Percentiles rank a stretch among this genome's conserved stretches.
phyloP scores from a whole-genome alignment of 1,140 invertebrate genomes.

The Antheraea mylitta region DNA sequence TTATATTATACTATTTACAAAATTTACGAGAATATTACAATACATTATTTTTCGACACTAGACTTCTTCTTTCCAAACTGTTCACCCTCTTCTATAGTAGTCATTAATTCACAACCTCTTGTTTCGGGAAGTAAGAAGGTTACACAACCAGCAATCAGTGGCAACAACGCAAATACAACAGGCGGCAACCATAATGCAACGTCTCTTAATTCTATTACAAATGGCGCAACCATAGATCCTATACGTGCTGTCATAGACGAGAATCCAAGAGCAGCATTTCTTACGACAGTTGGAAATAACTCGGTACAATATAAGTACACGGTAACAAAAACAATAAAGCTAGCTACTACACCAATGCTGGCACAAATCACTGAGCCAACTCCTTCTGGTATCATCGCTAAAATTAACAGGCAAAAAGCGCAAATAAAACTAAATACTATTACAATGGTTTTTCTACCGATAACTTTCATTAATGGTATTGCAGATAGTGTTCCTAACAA shows the following conservation, averaged over 20 bases:
- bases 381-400: slow-evolving; percentile 75
- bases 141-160: slow-evolving; percentile 82
- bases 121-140: slow-evolving; percentile 88
- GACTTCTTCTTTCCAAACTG: slow-evolving; percentile 81
- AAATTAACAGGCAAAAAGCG: slow-evolving; percentile 79
- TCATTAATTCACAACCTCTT: slow-evolving; percentile 84
- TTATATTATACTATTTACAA: too few species aligned
- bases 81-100: slow-evolving; percentile 89
- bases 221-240: slow-evolving; percentile 84
- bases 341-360: slow-evolving; percentile 83
- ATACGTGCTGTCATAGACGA: slow-evolving; percentile 84
- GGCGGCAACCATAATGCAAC: slow-evolving; percentile 81
- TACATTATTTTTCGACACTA: neutral
- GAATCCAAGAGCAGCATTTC: slow-evolving; percentile 83
- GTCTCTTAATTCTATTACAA: slow-evolving; percentile 77
- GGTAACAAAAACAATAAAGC: slow-evolving; percentile 83
- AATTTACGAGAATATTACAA: neutral
- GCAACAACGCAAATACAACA: slow-evolving; percentile 82
- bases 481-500: slow-evolving; percentile 82
- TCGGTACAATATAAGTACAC: slow-evolving; percentile 85
- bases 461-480: slow-evolving; percentile 81
- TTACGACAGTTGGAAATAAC: slow-evolving; percentile 84
- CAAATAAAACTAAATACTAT: slow-evolving; percentile 80
- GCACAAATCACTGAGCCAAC: slow-evolving; percentile 79
- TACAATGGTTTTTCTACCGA: slow-evolving; percentile 81